These are phyloP conservation scores for Odocoileus hemionus DNA, from an alignment of 2,113 vertebrate species.

Conservation along the genomic window DNA sequence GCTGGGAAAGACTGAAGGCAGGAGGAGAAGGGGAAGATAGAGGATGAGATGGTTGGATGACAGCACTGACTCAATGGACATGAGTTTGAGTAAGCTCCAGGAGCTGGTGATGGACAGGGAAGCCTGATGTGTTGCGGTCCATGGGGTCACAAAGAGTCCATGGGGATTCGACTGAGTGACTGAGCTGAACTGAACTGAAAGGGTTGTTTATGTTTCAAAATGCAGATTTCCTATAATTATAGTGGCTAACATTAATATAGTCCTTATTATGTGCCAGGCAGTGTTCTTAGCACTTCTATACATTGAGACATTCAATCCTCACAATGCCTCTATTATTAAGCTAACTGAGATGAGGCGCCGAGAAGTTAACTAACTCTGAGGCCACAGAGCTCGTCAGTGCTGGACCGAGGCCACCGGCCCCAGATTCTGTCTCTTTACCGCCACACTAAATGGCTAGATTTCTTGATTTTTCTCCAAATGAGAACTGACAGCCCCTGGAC, in stretches of 20 bases:
- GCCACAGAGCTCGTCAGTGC: not conserved
- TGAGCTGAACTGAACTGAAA: not conserved
- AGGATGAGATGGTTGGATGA: not conserved
- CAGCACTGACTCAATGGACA: not conserved
- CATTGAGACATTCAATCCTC: not conserved
- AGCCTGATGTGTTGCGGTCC: not conserved
- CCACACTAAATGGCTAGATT: not conserved
- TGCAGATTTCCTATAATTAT: not conserved
- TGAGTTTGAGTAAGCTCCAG: not conserved
- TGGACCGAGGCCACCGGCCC: not conserved
- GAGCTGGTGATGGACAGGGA: not conserved
- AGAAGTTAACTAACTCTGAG: not conserved
- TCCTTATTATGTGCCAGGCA: too few species aligned
- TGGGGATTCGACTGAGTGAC: not conserved
- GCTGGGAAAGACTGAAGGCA: not conserved
- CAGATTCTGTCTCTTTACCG: not conserved
- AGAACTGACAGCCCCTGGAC: not conserved
- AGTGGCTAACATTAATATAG: not conserved
- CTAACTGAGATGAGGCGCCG: not conserved
- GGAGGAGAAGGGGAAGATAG: not conserved
- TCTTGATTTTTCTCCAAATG: not conserved
- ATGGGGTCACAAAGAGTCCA: not conserved
- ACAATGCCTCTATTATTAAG: not conserved
- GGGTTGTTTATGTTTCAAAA: not conserved
- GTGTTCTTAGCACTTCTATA: not conserved